phyloP scores from a whole-genome alignment of 2,113 vertebrate species.

The Sinocyclocheilus anshuiensis region DNA sequence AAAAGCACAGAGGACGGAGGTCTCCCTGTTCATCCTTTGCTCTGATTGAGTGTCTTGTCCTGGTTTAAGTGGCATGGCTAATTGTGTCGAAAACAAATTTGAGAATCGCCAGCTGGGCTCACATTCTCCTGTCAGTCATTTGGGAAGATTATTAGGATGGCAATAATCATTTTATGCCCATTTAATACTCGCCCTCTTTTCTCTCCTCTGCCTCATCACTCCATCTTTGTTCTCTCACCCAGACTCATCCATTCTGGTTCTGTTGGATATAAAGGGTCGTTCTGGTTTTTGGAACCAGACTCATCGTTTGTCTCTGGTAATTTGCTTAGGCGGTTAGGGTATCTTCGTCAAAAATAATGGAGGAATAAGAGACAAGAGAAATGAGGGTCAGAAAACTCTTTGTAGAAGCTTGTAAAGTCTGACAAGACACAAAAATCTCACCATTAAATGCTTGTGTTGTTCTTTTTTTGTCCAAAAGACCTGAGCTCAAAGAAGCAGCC shows the following conservation, averaged over 20 bases:
- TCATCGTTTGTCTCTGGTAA: conserved; percentile 17
- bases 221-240: background rate
- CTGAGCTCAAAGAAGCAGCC: background rate
- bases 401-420: background rate
- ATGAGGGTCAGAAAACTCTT: background rate
- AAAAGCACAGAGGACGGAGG: background rate
- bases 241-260: background rate
- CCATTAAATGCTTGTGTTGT: background rate
- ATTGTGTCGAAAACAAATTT: conserved; percentile 42
- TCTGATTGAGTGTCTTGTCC: background rate
- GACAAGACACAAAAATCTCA: background rate
- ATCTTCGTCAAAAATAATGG: background rate
- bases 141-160: conserved; percentile 62
- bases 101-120: conserved; percentile 41
- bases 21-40: background rate
- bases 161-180: conserved; percentile 10
- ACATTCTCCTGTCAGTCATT: conserved; percentile 57
- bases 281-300: background rate
- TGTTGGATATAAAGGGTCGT: conserved; percentile 13
- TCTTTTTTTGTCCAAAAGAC: background rate
- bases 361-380: background rate
- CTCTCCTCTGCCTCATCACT: background rate
- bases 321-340: background rate
- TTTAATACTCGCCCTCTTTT: background rate
- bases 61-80: conserved; percentile 36